Base-by-base conservation (phyloP, 2,113 vertebrate species). In the Tinamus guttatus region DNA sequence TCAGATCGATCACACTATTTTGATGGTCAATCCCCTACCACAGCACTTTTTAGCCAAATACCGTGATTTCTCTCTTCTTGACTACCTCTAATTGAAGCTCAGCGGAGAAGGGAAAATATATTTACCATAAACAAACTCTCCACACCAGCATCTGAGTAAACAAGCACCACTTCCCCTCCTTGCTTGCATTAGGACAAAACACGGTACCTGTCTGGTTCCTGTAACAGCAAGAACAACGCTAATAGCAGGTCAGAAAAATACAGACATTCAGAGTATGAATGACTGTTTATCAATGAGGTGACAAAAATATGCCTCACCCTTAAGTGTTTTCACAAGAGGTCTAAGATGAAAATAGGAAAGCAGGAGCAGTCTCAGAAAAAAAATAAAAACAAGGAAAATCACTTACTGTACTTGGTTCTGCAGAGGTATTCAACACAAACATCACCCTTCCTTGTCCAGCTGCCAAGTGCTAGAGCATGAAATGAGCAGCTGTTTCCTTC, bases 401-500 rank as follows among this genome's bases (percentile, higher is more conserved):
- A 98, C 98, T 98, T 98, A 98, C 98, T 95, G 96, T 95, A 90
- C 62, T 85, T 93, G 63, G 87, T 85, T 94, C 90, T 96, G 95
- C 81, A 67, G 94, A 93, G 73, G 95, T 94, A 95, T 92, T 97
- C 96, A 97, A 96, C 93, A 94, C 97, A 97, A 96, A 96, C 96
- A 97, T 97, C 96, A 77, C 97, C 96, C 96, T 92, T 98, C 94
- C 95, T 97, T 98, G 98, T 97, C 96, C 97, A 93, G 97, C 96
- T 97, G 97, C 97, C 98, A 98, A 98, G 96, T 94, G 97, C 97
- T 88, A 94, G 97, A 97, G 98, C 96, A 94, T 88, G 81, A 97
- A 85, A 90, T 89, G 91, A 98, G 96, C 98, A 98, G 98, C 98
- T 98, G 98, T 98, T 98, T 98, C 97, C 98, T 98, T 95, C 95